These are phyloP conservation scores for Plemyria rubiginata DNA, from an alignment of 2,888 invertebrate genomes.

Conservation along the genomic window DNA sequence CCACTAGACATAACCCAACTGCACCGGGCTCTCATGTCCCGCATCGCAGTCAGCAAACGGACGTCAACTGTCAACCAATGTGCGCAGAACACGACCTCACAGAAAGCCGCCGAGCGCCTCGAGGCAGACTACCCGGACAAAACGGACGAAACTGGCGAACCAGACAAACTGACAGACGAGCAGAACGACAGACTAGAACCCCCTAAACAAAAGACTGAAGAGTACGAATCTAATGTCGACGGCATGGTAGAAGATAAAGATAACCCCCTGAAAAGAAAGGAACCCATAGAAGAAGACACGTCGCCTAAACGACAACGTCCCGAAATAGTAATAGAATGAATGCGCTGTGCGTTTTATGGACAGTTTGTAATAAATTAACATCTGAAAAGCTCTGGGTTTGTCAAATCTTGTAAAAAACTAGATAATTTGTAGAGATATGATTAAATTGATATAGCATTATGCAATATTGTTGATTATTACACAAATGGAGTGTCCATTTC, in stretches of 20 bases:
- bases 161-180: conserved; percentile 50
- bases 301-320: conserved; percentile 79
- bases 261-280: conserved; percentile 69
- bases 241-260: conserved; percentile 54
- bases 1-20: conserved; percentile 72
- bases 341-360: conserved; percentile 43
- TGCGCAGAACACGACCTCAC: conserved; percentile 59
- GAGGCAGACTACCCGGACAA: conserved; percentile 62
- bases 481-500: conserved; percentile 54
- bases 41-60: conserved; percentile 64
- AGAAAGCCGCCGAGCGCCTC: conserved; percentile 67
- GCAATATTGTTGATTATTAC: conserved; percentile 64
- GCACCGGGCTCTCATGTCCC: conserved; percentile 63
- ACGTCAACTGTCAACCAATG: conserved; percentile 38
- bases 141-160: conserved; percentile 59
- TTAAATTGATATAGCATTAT: conserved; percentile 68
- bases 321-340: conserved; percentile 69
- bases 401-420: conserved; percentile 60
- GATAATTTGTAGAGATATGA: conserved; percentile 70
- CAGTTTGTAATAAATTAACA: conserved; percentile 56
- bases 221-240: conserved; percentile 55
- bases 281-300: conserved; percentile 64
- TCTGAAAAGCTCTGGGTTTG: conserved; percentile 62
- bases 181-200: conserved; percentile 55
- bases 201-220: conserved; percentile 60